A percentile compares a stretch with the other conserved stretches of the same genome.
These are phyloP conservation scores for Megalopta genalis DNA, from an alignment of 1,140 invertebrate species.

Conservation along the genomic window DNA sequence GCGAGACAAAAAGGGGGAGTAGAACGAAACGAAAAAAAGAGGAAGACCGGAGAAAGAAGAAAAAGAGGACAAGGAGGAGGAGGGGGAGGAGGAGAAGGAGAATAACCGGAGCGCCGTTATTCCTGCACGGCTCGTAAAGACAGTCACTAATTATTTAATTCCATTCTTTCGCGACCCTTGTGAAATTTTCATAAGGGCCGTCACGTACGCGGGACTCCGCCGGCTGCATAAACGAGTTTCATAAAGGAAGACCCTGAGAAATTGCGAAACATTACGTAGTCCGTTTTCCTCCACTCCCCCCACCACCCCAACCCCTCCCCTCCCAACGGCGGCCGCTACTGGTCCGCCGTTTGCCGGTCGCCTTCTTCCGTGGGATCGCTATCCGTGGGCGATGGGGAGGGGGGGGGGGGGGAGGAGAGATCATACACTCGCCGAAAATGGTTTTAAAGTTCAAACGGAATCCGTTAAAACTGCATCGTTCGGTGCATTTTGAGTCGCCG, in stretches of 20 bases:
- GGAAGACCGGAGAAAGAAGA: neutral
- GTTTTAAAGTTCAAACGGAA: constrained; percentile 28
- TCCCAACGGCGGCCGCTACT: no score
- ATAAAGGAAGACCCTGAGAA: constrained; percentile 27
- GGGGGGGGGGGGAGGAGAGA: no score
- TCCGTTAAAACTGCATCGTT: neutral
- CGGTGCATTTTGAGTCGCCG: neutral
- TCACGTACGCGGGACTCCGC: neutral
- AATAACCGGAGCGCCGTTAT: constrained; percentile 21
- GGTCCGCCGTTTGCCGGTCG: no score
- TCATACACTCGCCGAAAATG: neutral
- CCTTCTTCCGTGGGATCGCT: no score
- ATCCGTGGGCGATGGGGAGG: no score
- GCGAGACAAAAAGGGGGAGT: neutral
- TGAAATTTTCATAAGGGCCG: constrained; percentile 42
- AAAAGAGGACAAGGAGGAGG: neutral
- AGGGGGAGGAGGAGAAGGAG: neutral
- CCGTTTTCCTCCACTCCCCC: neutral
- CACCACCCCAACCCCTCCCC: no score
- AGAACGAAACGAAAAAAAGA: neutral
- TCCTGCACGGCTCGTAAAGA: constrained; percentile 21
- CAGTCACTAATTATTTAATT: constrained; percentile 39
- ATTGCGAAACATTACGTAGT: constrained; percentile 43
- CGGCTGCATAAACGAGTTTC: constrained; percentile 35
- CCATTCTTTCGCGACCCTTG: constrained; percentile 34